A percentile compares a stretch with the other conserved stretches of the same genome.
Evolutionary conservation across 1,140 invertebrate species (phyloP).

Genomic region (Medauroidea extradentata): DNA sequence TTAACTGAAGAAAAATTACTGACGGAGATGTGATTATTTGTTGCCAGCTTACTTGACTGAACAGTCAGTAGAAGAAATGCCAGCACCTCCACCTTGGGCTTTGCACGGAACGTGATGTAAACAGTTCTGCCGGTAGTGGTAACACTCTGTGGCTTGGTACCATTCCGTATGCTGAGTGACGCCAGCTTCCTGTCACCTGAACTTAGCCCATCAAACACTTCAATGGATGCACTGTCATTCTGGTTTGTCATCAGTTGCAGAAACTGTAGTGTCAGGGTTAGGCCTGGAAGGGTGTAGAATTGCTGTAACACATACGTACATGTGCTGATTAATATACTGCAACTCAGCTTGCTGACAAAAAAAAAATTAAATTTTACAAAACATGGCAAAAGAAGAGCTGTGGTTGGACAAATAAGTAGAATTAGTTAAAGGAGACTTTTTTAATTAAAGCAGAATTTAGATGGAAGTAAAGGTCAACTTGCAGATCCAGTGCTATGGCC

Average conservation of each 20-base stretch:
- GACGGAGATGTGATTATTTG: no score
- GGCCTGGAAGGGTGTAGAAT: slow-evolving; percentile 69
- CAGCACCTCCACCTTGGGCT: slow-evolving; percentile 61
- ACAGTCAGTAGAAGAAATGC: slow-evolving; percentile 53
- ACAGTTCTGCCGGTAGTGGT: slow-evolving; percentile 71
- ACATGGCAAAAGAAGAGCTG: no score
- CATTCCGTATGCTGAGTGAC: slow-evolving; percentile 65
- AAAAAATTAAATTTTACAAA: no score
- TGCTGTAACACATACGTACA: slow-evolving; percentile 46
- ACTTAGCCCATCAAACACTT: slow-evolving; percentile 73
- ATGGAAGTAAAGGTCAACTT: no score
- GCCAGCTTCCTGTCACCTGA: slow-evolving; percentile 63
- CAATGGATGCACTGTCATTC: slow-evolving; percentile 67
- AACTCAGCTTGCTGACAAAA: no score
- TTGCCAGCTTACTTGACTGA: not conserved
- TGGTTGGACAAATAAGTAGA: no score
- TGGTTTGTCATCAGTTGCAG: slow-evolving; percentile 67
- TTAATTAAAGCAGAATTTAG: no score
- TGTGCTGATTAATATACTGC: no score
- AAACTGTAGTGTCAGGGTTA: slow-evolving; percentile 79
- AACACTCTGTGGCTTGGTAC: slow-evolving; percentile 78
- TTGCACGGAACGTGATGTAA: slow-evolving; percentile 67
- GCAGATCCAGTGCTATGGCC: no score
- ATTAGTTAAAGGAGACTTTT: no score
- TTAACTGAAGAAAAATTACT: no score